phyloP scores from a whole-genome alignment of 2,888 invertebrate genomes.

The Phengaris arion region DNA sequence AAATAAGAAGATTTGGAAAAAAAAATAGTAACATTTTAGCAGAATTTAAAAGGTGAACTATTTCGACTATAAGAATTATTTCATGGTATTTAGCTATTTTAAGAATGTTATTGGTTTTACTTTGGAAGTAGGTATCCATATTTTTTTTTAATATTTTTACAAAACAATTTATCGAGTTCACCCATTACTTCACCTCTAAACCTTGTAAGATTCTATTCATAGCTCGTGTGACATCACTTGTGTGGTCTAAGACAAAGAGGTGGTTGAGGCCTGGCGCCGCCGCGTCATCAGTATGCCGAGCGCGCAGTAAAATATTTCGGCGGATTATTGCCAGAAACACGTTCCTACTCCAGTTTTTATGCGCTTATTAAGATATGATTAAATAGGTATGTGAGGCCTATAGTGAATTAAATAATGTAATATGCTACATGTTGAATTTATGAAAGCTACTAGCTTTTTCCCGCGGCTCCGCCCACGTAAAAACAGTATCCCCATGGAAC shows the following conservation, averaged over 20 bases:
- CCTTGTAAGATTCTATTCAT: slow-evolving; percentile 14
- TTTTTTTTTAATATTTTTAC: not conserved
- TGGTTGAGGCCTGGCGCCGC: slow-evolving; percentile 24
- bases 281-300: slow-evolving; percentile 12
- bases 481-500: too few species aligned
- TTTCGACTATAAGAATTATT: too few species aligned
- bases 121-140: too few species aligned
- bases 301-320: slow-evolving; percentile 12
- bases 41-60: too few species aligned
- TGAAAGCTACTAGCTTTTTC: too few species aligned
- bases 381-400: not conserved
- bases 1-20: too few species aligned
- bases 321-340: slow-evolving; percentile 18
- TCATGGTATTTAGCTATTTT: too few species aligned
- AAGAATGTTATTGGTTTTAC: too few species aligned
- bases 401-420: not conserved
- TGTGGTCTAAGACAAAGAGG: slow-evolving; percentile 25
- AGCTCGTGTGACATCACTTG: slow-evolving; percentile 17
- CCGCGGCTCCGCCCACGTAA: too few species aligned
- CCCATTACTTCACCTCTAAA: slow-evolving; percentile 8
- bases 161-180: not conserved
- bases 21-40: too few species aligned
- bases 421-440: not conserved
- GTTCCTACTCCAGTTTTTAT: slow-evolving; percentile 7
- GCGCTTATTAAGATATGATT: slow-evolving; percentile 16